Conservation (phyloP, 2,797 vertebrate genomes). For the Masticophis lateralis region DNA sequence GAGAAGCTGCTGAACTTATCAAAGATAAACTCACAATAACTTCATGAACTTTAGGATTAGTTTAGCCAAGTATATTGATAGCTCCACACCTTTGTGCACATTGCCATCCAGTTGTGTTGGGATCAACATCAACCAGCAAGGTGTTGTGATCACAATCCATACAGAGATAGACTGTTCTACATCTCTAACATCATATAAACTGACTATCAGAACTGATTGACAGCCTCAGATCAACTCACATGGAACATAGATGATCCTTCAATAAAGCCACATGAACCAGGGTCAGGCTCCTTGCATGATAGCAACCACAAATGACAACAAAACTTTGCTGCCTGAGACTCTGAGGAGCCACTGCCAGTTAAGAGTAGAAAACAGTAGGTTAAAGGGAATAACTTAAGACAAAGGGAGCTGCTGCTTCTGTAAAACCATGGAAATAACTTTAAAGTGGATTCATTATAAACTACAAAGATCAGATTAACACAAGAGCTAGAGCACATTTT, state of each 20-base stretch:
- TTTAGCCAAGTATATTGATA: not conserved
- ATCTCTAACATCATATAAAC: not conserved
- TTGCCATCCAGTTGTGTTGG: not conserved
- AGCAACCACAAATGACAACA: not conserved
- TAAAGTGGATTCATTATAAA: not conserved
- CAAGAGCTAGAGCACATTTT: not conserved
- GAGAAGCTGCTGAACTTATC: not conserved
- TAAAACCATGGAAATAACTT: not conserved
- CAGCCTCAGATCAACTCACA: not conserved
- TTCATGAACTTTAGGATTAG: not conserved
- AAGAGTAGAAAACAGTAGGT: not conserved
- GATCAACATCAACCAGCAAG: not conserved
- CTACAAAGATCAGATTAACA: not conserved
- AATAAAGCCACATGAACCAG: not conserved
- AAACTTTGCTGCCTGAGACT: not conserved
- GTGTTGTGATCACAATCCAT: not conserved
- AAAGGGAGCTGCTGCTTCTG: not conserved
- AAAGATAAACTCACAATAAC: conserved; percentile 33
- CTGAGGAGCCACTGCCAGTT: not conserved
- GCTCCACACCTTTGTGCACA: not conserved
- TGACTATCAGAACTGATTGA: not conserved
- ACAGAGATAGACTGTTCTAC: not conserved
- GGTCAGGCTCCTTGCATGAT: not conserved
- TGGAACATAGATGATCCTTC: not conserved
- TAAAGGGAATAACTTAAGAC: not conserved